Base-by-base conservation (phyloP, 2,888 invertebrate species). In the Stomorhina lunata region DNA sequence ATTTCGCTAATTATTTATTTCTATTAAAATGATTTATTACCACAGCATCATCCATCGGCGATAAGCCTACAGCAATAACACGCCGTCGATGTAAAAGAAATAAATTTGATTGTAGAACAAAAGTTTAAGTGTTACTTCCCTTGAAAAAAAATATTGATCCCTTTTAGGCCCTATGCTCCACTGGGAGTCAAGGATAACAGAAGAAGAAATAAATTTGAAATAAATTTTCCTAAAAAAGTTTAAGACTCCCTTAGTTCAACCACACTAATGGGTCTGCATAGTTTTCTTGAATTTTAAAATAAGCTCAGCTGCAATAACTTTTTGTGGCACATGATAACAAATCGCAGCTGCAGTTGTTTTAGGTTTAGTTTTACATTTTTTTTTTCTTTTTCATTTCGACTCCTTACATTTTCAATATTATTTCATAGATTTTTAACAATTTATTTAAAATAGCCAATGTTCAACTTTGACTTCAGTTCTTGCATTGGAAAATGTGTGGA, bases 391-490 rank as follows among this genome's bases (percentile, higher is more conserved):
- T 63, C 32, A 25, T 22, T 10, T 32, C 32, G 5, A 37, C 48
- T 48, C 27, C 43, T 25, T 65, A 65, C n/a, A n/a, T n/a, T 20
- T 50, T 27, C 20, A 40, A 43, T 66, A 78, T 57, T 80, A 80
- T 69, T 80, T 71, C 57, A 76, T 57, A 57, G 40, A 75, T 78
- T 66, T 75, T 75, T 75, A n/a, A 22, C 68, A 27, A 82, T 53
- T 68, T 79, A 79, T 82, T 82, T 53, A 79, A n/a, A 82, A 82
- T 55, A 57, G 32, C 29, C 68, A 59, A 61, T 34, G 71, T 79
- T 79, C 71, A 82, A 79, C 79, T 82, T 82, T 82, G 75, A 82
- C 82, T 82, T 82, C 22, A 73, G 50, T 71, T 81, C 59, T 65
- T 71, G 29, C 37, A 59, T 15, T 15, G 20, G 71, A 71, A 48